Evolutionary conservation across 2,113 vertebrate species (phyloP).

Genomic region (Mormyrus lacerda): DNA sequence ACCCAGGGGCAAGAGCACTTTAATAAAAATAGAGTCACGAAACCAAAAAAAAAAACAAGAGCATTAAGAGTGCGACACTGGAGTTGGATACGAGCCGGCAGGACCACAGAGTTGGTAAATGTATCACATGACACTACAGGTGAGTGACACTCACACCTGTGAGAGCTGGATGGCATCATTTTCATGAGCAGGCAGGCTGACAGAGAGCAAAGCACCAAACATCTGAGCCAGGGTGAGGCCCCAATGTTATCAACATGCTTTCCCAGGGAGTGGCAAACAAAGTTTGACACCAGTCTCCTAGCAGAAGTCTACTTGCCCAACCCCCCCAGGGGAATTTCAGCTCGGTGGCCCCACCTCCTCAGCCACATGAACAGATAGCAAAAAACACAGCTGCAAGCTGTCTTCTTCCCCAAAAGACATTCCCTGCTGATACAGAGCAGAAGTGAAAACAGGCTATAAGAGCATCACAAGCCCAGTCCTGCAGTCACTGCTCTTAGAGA

Average conservation of each 20-base stretch:
- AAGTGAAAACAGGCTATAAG: neutral
- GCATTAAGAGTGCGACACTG: neutral
- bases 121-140: neutral
- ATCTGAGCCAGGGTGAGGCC: neutral
- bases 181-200: neutral
- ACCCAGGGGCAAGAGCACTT: neutral
- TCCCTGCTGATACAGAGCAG: neutral
- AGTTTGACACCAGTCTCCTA: neutral
- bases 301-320: neutral
- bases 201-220: neutral
- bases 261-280: neutral
- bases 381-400: neutral
- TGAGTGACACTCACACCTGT: neutral
- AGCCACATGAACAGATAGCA: neutral
- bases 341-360: neutral
- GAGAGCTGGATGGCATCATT: neutral
- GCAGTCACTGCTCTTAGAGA: neutral
- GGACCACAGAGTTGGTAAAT: neutral
- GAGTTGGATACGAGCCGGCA: neutral
- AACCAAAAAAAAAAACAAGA: neutral
- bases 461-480: neutral
- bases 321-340: neutral
- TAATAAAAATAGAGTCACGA: neutral
- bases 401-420: neutral
- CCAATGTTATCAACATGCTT: neutral